A percentile compares a stretch with the other conserved stretches of the same genome.
These are phyloP conservation scores for Encarsia formosa DNA, from an alignment of 2,888 invertebrate genomes.

Conservation along the genomic window DNA sequence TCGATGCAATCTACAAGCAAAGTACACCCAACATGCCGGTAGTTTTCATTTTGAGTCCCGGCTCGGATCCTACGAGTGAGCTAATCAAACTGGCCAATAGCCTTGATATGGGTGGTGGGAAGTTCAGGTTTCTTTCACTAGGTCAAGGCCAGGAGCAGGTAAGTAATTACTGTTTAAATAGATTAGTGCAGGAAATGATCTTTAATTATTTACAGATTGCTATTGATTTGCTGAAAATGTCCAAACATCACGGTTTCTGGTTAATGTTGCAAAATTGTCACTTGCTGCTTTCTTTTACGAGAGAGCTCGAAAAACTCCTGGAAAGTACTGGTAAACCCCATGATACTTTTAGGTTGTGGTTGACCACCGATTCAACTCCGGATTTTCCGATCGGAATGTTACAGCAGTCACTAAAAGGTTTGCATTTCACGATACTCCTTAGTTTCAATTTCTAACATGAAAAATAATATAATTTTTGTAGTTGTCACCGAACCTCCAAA, in stretches of 20 bases:
- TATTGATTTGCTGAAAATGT: slow-evolving; percentile 62
- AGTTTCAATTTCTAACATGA: not conserved
- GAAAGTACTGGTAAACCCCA: slow-evolving; percentile 78
- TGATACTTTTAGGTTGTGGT: slow-evolving; percentile 87
- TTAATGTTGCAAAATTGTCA: slow-evolving; percentile 92
- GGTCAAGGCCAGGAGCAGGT: slow-evolving; percentile 92
- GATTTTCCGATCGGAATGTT: slow-evolving; percentile 86
- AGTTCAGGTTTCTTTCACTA: slow-evolving; percentile 82
- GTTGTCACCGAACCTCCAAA: slow-evolving; percentile 93
- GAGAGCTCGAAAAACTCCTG: slow-evolving; percentile 76
- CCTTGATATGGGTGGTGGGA: slow-evolving; percentile 62
- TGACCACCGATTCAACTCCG: slow-evolving; percentile 85
- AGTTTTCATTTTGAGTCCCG: slow-evolving; percentile 89
- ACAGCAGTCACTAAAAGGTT: slow-evolving; percentile 78
- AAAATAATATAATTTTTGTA: slow-evolving; percentile 41
- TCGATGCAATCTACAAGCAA: slow-evolving; percentile 80
- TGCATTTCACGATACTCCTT: slow-evolving; percentile 2
- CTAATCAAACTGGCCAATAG: slow-evolving; percentile 74
- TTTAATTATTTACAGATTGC: slow-evolving; percentile 59
- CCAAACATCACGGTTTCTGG: slow-evolving; percentile 79
- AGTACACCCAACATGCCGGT: slow-evolving; percentile 80
- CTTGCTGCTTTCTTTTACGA: slow-evolving; percentile 73
- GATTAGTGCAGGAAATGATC: slow-evolving; percentile 2
- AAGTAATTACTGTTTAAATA: no score
- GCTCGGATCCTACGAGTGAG: slow-evolving; percentile 88